Percentiles rank a stretch among this genome's conserved stretches.
Evolutionary conservation across 2,888 invertebrate genomes (phyloP).

Genomic region (Rhogogaster chlorosoma): DNA sequence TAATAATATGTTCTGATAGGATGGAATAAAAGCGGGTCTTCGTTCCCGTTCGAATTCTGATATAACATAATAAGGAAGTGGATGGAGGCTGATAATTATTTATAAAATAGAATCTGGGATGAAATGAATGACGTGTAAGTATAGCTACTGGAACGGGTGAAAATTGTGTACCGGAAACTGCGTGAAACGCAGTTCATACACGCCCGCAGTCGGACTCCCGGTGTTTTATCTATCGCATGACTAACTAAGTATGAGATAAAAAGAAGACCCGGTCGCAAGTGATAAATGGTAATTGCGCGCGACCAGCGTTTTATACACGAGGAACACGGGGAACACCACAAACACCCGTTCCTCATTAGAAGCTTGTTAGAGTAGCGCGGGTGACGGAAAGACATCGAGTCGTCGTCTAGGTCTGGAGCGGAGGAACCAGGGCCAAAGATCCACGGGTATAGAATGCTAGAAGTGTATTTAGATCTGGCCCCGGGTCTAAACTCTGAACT

Average conservation of each 20-base stretch:
- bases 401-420: background rate
- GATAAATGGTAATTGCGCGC: slow-evolving; percentile 74
- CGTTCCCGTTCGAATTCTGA: background rate
- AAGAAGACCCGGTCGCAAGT: slow-evolving; percentile 62
- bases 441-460: background rate
- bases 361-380: slow-evolving; percentile 70
- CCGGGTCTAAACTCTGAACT: background rate
- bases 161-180: slow-evolving; percentile 15
- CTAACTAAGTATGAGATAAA: background rate
- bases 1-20: background rate
- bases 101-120: background rate
- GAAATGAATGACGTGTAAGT: background rate
- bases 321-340: slow-evolving; percentile 65
- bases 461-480: background rate
- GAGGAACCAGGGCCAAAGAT: background rate
- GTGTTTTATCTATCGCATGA: slow-evolving; percentile 15
- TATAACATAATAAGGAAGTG: background rate
- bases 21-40: background rate
- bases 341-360: slow-evolving; percentile 76
- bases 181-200: background rate
- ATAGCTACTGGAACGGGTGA: background rate
- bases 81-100: background rate
- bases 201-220: background rate
- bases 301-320: slow-evolving; percentile 63
- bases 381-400: slow-evolving; percentile 60